These are phyloP conservation scores for Hemicordylus capensis DNA, from an alignment of 2,113 vertebrate species.

Conservation along the genomic window DNA sequence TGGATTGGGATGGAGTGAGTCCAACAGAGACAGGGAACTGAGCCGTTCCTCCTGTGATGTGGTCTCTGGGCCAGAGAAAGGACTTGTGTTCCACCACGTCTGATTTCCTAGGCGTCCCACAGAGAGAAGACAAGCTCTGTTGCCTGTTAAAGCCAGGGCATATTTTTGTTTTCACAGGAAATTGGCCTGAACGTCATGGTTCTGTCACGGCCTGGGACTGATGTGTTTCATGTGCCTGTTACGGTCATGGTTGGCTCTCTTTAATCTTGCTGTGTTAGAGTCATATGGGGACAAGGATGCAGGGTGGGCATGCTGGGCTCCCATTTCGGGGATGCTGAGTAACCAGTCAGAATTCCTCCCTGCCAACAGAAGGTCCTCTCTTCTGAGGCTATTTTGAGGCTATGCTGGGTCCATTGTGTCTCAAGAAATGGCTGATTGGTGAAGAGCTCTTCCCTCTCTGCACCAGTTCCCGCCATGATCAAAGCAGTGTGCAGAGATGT, in stretches of 20 bases:
- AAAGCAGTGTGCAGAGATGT: background rate
- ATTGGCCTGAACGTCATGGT: conserved; percentile 14
- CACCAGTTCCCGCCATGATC: background rate
- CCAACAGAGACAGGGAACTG: background rate
- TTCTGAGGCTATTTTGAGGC: background rate
- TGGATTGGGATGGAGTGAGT: background rate
- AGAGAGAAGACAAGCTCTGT: background rate
- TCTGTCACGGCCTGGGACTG: background rate
- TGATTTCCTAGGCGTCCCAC: background rate
- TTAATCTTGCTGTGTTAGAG: conserved; percentile 22
- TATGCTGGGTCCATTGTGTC: background rate
- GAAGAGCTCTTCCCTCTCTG: background rate
- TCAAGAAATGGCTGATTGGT: background rate
- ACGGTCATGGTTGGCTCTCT: conserved; percentile 41
- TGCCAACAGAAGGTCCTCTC: background rate
- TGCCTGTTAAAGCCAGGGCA: conserved; percentile 1
- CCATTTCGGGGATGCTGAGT: background rate
- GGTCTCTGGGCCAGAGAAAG: background rate
- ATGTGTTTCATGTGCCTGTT: conserved; percentile 33
- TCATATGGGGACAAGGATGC: conserved; percentile 28
- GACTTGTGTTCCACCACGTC: background rate
- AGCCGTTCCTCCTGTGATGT: background rate
- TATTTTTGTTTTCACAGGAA: conserved; percentile 15
- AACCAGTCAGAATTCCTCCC: background rate
- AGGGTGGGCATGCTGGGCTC: background rate